phyloP scores from a whole-genome alignment of 2,888 invertebrate species.

The Sisyra nigra region DNA sequence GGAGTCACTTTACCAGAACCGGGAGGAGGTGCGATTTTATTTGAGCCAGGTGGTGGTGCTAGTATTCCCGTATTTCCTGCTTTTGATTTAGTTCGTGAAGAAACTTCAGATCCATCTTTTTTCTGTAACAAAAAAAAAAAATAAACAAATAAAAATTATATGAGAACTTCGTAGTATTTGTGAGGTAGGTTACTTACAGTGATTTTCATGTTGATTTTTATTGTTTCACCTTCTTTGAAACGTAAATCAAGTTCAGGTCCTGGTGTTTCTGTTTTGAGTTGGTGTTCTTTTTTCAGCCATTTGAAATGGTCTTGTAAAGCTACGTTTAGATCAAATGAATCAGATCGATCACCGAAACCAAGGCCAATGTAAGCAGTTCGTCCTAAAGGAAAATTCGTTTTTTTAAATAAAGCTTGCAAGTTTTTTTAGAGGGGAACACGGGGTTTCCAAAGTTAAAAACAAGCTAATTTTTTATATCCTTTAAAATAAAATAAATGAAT shows the following conservation, averaged over 20 bases:
- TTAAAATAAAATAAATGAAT: too few species aligned
- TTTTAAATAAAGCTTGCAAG: slow-evolving; percentile 1
- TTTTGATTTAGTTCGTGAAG: slow-evolving; percentile 44
- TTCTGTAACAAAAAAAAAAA: slow-evolving; percentile 38
- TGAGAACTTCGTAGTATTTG: background rate
- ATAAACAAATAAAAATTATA: slow-evolving; percentile 11
- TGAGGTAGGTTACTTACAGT: slow-evolving; percentile 45
- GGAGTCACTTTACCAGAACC: slow-evolving; percentile 52
- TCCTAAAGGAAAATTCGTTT: slow-evolving; percentile 28
- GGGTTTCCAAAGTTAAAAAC: too few species aligned
- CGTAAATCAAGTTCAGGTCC: slow-evolving; percentile 81
- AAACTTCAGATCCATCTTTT: slow-evolving; percentile 71
- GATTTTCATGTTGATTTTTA: slow-evolving; percentile 97
- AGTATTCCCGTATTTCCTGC: slow-evolving; percentile 41
- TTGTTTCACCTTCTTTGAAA: slow-evolving; percentile 98
- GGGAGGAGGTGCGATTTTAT: slow-evolving; percentile 63
- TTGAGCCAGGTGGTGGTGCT: slow-evolving; percentile 71
- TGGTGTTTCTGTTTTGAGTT: slow-evolving; percentile 66
- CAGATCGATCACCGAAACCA: slow-evolving; percentile 94
- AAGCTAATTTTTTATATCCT: too few species aligned
- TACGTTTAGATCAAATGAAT: slow-evolving; percentile 98
- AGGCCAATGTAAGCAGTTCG: slow-evolving; percentile 89
- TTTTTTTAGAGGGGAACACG: background rate
- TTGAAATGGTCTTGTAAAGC: slow-evolving; percentile 97
- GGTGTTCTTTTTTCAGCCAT: slow-evolving; percentile 70